Conservation (phyloP, 1,140 invertebrate species). For the Macrocentrus cingulum region DNA sequence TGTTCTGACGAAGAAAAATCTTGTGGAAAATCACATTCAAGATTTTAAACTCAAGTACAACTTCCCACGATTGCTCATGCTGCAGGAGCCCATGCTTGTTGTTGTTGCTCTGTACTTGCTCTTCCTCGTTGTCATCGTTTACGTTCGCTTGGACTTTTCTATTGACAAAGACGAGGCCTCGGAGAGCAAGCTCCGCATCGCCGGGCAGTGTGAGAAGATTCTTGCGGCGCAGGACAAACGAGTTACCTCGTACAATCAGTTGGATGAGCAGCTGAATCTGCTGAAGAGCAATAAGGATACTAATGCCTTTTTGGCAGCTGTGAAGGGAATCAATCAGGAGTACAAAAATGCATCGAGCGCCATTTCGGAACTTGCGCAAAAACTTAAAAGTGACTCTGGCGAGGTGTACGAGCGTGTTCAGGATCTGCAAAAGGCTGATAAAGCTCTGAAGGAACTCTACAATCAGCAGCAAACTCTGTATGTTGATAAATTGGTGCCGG, state of each 20-base stretch:
- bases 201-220: constrained; percentile 61
- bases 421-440: constrained; percentile 68
- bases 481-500: constrained; percentile 68
- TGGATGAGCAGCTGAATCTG: constrained; percentile 68
- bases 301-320: constrained; percentile 57
- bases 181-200: constrained; percentile 62
- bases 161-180: constrained; percentile 70
- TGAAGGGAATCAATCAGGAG: constrained; percentile 67
- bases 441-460: constrained; percentile 58
- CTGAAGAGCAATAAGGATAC: constrained; percentile 69
- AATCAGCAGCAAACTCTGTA: constrained; percentile 60
- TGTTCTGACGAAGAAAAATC: constrained; percentile 80
- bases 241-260: constrained; percentile 64
- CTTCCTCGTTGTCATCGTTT: constrained; percentile 91
- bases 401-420: constrained; percentile 68
- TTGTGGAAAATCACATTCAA: constrained; percentile 97
- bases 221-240: constrained; percentile 66
- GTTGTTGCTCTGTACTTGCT: constrained; percentile 86
- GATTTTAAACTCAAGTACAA: constrained; percentile 85
- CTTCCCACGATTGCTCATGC: constrained; percentile 81
- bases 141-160: constrained; percentile 94
- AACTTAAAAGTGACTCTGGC: constrained; percentile 66
- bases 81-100: constrained; percentile 91
- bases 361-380: constrained; percentile 63
- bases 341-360: constrained; percentile 66